Base-by-base conservation (phyloP, 1,140 invertebrate genomes). In the Onthophagus taurus region DNA sequence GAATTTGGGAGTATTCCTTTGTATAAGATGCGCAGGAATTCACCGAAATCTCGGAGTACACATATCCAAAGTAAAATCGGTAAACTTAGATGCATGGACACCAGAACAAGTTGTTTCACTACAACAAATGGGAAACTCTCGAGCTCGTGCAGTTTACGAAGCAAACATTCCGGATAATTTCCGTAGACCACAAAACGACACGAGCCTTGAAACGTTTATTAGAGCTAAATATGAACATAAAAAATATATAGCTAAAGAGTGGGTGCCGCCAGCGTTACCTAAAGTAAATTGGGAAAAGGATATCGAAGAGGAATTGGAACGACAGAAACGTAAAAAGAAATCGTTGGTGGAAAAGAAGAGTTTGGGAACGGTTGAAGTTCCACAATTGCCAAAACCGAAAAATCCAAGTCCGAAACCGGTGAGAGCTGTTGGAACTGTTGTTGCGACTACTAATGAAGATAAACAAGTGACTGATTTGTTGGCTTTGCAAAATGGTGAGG, bases 61-160 rank as follows among this genome's bases (percentile, higher is more conserved):
- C 64, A 96, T 99, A 67, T 97, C 94, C 38, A 89, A 87, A 68
- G 95, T 99, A 2, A 97, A 96, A 67, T 97, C 92, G 33, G 93
- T 98, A 34, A 97, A 97, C 69, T 71, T 99, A 39, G 95, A 99
- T 65, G 77, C 91, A 33, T 99, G 95, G 95, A 96, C 90, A n/a
- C 86, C 92, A 0, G 92, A 97, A 63, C 94, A 98, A 82, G 89
- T 97, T 81, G 85, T 78, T 24, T 78, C 76, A 3, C 74, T 98
- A 53, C 90, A 97, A 68, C 89, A 95, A 66, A 97, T 99, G 87
- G 95, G 95, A 8, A 98, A 99, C 66, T 93, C 87, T n/a, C 72
- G 89, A 53, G 95, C 91, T 0, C 75, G 93, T 45, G 94, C 93
- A 14, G 92, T 97, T 0, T 99, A 97, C 64, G 95, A 99, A 72